Conservation (phyloP, 2,797 vertebrate species). For the Emys orbicularis region DNA sequence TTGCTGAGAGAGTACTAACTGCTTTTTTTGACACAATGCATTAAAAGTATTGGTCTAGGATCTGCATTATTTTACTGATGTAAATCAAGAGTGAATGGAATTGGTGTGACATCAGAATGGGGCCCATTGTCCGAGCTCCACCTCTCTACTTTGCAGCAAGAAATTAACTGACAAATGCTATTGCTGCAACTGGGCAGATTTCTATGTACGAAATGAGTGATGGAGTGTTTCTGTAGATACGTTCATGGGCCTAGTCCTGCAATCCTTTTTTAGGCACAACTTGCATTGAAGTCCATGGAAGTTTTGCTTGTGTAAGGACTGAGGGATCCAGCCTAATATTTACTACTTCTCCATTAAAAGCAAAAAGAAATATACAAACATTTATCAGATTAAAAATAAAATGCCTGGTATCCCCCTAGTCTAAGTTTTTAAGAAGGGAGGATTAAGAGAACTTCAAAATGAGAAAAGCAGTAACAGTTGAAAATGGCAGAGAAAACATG, state of each 20-base stretch:
- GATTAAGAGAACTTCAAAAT: constrained; percentile 11
- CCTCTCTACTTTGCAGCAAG: constrained; percentile 61
- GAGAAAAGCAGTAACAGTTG: not conserved
- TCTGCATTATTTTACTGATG: constrained; percentile 4
- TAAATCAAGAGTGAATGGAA: not conserved
- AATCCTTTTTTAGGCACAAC: not conserved
- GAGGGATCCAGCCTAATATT: not conserved
- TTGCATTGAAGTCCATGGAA: not conserved
- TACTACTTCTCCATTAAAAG: not conserved
- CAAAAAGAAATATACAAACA: not conserved
- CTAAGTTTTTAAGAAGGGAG: constrained; percentile 25
- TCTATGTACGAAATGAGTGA: not conserved
- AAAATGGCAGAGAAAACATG: constrained; percentile 12
- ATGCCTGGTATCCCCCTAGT: too few species aligned
- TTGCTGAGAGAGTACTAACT: not conserved
- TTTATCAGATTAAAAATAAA: not conserved
- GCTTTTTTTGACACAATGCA: constrained; percentile 5
- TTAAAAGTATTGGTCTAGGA: not conserved
- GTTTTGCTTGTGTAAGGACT: not conserved
- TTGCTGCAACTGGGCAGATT: not conserved
- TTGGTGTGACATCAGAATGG: constrained; percentile 11
- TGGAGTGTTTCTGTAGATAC: not conserved
- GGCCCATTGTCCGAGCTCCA: constrained; percentile 31
- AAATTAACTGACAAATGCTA: not conserved
- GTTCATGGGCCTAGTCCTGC: not conserved